Base-by-base conservation (phyloP, 2,113 vertebrate species). In the Mesocricetus auratus region DNA sequence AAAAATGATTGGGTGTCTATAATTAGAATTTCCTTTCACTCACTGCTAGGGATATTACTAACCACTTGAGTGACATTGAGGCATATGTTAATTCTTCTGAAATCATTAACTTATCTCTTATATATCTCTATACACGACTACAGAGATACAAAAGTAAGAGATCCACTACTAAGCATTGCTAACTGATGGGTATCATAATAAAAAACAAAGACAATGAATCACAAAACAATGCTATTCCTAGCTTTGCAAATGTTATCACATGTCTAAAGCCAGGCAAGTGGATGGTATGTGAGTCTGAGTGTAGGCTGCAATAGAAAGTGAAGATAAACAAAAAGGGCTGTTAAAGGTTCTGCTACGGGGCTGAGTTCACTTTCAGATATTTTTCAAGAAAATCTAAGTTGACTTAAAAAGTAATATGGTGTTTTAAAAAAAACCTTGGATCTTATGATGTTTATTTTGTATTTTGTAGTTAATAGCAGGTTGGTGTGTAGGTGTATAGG, bases 121-220 rank as follows among this genome's bases (percentile, higher is more conserved):
- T 58, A 39, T 39, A 58, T 26, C 10, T 13, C 5, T 11, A 24
- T 19, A n/a, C 33, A 81, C 83, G 47, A 39, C 39, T 69, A 73
- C 53, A 92, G 11, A 90, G 39, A 50, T 60, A 11, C 36, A 81
- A 36, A 47, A 3, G 19, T 74, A 15, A 58, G 24, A 31, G 19
- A 47, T 53, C 12, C 53, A 60, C 22, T 36, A 75, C 7, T 47
- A 11, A 29, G 4, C 66, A 33, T 5, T 64, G 29, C 1, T 50
- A 64, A 53, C 56, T 50, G 50, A 91, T 75, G 19, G n/a, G 58
- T 91, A 91, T 93, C 85, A 16, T 75, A 60, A 77, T 71, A 82
- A 66, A 62, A 71, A 13, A 1, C 2, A 33, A 29, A 81, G 29
- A 3, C n/a, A 71, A 12, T 53, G 47, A 81, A 78, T 71, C 36